These are phyloP conservation scores for Gryllus bimaculatus DNA, from an alignment of 1,140 invertebrate genomes.

Conservation along the genomic window DNA sequence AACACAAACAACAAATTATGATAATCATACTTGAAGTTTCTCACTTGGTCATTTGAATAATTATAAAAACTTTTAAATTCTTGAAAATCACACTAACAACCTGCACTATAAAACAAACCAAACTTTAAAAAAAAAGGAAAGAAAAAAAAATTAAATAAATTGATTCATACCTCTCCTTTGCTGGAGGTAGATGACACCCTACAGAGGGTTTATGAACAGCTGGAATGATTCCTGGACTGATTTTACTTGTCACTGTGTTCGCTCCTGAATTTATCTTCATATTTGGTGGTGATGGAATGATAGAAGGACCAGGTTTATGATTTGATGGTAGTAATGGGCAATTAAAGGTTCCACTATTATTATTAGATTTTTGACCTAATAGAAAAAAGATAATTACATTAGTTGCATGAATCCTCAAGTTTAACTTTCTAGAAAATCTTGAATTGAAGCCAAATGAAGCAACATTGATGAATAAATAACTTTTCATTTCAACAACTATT, in stretches of 20 bases:
- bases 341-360: slow-evolving; percentile 10
- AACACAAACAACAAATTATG: background rate
- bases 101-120: slow-evolving; percentile 1
- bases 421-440: too few relatives aligned
- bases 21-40: background rate
- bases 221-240: background rate
- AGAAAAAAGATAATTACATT: background rate
- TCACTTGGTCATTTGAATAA: background rate
- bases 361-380: background rate
- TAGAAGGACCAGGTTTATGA: slow-evolving; percentile 25
- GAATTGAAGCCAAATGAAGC: too few relatives aligned
- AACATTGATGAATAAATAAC: too few relatives aligned
- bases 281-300: background rate
- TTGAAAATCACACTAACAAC: background rate
- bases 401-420: too few relatives aligned
- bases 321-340: slow-evolving; percentile 26
- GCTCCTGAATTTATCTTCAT: background rate
- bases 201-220: too few relatives aligned
- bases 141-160: background rate
- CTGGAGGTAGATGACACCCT: background rate
- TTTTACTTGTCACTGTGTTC: background rate
- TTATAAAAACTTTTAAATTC: background rate
- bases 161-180: slow-evolving; percentile 12
- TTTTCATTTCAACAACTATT: too few relatives aligned
- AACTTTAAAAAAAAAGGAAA: background rate